Evolutionary conservation across 2,888 invertebrate species (phyloP).

Genomic region (Anodontia alba): DNA sequence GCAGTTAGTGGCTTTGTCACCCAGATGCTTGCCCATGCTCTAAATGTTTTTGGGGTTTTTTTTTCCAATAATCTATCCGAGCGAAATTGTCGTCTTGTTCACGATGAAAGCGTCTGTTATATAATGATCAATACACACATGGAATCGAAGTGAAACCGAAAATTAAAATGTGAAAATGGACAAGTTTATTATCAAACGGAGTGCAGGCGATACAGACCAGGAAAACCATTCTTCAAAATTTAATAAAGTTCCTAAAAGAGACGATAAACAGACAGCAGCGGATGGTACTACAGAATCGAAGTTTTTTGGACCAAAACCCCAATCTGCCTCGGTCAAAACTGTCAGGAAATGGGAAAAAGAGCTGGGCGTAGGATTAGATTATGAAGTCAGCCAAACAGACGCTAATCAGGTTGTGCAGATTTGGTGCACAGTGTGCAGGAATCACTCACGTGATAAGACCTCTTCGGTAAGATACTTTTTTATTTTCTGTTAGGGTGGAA

Average conservation of each 20-base stretch:
- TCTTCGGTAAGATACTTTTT: slow-evolving; percentile 2
- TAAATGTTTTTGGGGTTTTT: background rate
- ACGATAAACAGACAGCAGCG: background rate
- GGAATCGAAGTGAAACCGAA: background rate
- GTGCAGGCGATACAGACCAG: too few relatives aligned
- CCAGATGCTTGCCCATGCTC: background rate
- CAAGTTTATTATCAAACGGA: slow-evolving; percentile 1
- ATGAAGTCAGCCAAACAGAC: background rate
- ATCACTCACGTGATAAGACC: background rate
- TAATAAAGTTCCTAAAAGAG: background rate
- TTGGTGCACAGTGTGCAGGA: background rate
- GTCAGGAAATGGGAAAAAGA: too few relatives aligned
- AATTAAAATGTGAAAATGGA: background rate
- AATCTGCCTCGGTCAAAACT: too few relatives aligned
- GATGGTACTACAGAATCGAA: too few relatives aligned
- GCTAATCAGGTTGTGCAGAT: background rate
- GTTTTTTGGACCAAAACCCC: background rate
- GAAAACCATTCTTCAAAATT: background rate
- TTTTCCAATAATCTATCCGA: background rate
- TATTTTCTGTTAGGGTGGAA: background rate
- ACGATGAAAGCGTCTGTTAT: background rate
- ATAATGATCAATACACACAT: background rate
- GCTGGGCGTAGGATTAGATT: background rate
- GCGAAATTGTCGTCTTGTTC: background rate
- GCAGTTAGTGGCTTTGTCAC: too few relatives aligned